Evolutionary conservation across 2,888 invertebrate genomes (phyloP).

Genomic region (Pristionchus entomophagus): DNA sequence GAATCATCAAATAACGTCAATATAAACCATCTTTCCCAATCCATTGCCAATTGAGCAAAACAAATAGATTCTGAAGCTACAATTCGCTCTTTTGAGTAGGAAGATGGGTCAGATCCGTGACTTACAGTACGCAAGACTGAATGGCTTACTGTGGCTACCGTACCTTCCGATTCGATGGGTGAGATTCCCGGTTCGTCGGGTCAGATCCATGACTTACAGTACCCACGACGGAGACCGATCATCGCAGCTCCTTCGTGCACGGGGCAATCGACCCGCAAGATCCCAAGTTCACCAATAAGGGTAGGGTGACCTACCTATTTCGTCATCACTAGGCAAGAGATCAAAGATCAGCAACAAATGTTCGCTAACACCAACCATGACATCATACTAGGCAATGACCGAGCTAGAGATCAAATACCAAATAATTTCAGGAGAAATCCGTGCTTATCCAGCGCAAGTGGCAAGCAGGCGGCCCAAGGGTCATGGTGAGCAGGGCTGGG

Average conservation of each 20-base stretch:
- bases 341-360: background rate
- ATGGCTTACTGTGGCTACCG: no score
- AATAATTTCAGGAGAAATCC: constrained; percentile 36
- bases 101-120: background rate
- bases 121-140: background rate
- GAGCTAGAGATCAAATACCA: background rate
- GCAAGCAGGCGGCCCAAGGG: constrained; percentile 42
- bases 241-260: constrained; percentile 29
- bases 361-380: no score
- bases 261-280: constrained; percentile 47
- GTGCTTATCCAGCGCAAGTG: constrained; percentile 45
- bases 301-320: background rate
- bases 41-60: no score
- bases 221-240: background rate
- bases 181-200: no score
- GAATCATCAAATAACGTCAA: no score
- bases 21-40: no score
- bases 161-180: no score
- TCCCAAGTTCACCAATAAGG: constrained; percentile 44
- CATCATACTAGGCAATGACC: background rate
- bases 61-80: no score
- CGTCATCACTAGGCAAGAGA: background rate
- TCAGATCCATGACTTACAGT: background rate
- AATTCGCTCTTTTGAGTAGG: no score
- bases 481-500: background rate